Conservation (phyloP, 1,140 invertebrate species). For the Drosophila sp. region DNA sequence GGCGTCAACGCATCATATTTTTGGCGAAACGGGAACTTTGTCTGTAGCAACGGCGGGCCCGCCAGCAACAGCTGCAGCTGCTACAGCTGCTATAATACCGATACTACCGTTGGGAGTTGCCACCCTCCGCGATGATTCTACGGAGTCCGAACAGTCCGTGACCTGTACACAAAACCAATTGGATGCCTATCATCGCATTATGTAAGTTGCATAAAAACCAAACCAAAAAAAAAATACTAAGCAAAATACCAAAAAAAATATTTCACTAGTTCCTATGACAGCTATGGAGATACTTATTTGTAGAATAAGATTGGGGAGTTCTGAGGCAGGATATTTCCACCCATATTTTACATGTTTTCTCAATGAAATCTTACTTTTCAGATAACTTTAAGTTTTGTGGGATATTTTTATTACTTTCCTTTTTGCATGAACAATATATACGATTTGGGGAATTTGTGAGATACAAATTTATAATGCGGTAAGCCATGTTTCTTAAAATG, state of each 20-base stretch:
- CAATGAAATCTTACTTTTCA: no score
- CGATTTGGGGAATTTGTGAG: no score
- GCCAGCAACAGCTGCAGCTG: slow-evolving; percentile 83
- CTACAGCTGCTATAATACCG: slow-evolving; percentile 83
- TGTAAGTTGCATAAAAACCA: slow-evolving; percentile 63
- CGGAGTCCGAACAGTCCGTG: slow-evolving; percentile 82
- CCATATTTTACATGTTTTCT: no score
- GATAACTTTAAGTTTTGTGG: no score
- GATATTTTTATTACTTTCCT: no score
- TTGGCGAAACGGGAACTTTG: slow-evolving; percentile 62
- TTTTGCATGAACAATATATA: no score
- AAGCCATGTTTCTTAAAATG: no score
- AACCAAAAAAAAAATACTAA: not conserved
- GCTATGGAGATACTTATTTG: not conserved
- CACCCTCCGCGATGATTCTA: slow-evolving; percentile 83
- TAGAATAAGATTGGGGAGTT: no score
- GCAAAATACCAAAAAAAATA: not conserved
- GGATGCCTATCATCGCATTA: slow-evolving; percentile 82
- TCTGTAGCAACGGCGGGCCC: slow-evolving; percentile 81
- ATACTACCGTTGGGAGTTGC: slow-evolving; percentile 82
- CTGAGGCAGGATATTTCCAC: no score
- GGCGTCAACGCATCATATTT: slow-evolving; percentile 77
- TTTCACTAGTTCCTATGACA: not conserved
- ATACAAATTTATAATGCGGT: no score
- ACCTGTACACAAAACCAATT: slow-evolving; percentile 77